These are phyloP conservation scores for Oophaga sylvatica DNA, from an alignment of 2,797 vertebrate species.

Conservation along the genomic window DNA sequence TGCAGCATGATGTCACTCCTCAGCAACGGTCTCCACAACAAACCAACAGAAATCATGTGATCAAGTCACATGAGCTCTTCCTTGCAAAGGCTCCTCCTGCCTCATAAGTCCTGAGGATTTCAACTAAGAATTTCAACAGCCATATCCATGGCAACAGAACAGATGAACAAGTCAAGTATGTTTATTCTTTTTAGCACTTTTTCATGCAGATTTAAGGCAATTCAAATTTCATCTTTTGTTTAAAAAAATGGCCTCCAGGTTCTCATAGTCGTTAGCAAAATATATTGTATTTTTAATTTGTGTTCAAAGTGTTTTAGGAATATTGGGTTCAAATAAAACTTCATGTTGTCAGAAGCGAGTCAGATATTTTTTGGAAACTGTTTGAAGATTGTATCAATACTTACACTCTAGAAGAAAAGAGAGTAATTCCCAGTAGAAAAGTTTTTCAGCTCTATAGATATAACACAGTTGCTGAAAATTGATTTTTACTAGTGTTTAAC, in stretches of 20 bases:
- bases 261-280: neutral
- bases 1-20: too few relatives aligned
- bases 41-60: too few relatives aligned
- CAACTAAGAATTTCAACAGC: too few relatives aligned
- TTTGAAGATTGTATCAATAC: neutral
- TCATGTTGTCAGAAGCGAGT: neutral
- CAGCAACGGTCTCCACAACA: too few relatives aligned
- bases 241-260: neutral
- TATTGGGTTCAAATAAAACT: neutral
- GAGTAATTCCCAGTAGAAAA: neutral
- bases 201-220: too few relatives aligned
- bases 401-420: neutral
- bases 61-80: too few relatives aligned
- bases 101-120: too few relatives aligned
- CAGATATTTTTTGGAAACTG: neutral
- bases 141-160: too few relatives aligned
- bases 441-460: neutral
- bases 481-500: conserved; percentile 9
- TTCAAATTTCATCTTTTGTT: too few relatives aligned
- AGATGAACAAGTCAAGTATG: too few relatives aligned
- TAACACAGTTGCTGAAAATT: neutral
- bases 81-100: too few relatives aligned
- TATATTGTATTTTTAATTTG: neutral
- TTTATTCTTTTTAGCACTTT: too few relatives aligned
- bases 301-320: neutral